Conservation (phyloP, 2,797 vertebrate species). For the Chromobotia macracanthus region DNA sequence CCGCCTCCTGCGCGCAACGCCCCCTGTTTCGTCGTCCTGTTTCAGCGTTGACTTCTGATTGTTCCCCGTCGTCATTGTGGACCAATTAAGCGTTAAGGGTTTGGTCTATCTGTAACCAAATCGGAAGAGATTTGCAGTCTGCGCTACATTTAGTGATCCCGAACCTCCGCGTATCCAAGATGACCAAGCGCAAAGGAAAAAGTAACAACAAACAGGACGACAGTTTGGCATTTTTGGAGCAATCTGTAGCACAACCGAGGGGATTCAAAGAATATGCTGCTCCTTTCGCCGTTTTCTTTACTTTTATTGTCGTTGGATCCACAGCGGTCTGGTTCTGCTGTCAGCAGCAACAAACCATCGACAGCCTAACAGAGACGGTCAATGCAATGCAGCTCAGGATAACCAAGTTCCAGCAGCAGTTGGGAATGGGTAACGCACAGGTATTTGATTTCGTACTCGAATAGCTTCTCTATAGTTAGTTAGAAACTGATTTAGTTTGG, state of each 20-base stretch:
- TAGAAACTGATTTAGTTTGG: not conserved
- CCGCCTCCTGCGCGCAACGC: slow-evolving; percentile 37
- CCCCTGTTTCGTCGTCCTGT: slow-evolving; percentile 34
- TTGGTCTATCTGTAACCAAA: not conserved
- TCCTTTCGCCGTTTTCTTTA: slow-evolving; percentile 53
- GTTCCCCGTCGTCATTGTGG: not conserved
- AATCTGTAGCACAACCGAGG: slow-evolving; percentile 25
- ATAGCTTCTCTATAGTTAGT: not conserved
- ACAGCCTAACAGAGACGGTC: slow-evolving; percentile 56
- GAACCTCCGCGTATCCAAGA: slow-evolving; percentile 33
- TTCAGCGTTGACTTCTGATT: slow-evolving; percentile 26
- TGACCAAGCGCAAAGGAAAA: slow-evolving; percentile 62
- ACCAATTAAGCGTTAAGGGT: not conserved
- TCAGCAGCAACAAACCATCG: slow-evolving; percentile 61
- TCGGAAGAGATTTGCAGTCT: not conserved
- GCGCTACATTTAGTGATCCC: not conserved
- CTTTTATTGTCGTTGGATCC: slow-evolving; percentile 53
- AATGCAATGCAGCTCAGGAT: slow-evolving; percentile 58
- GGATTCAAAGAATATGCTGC: slow-evolving; percentile 46
- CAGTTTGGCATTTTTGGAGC: slow-evolving; percentile 41
- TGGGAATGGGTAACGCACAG: slow-evolving; percentile 56
- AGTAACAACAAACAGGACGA: slow-evolving; percentile 57
- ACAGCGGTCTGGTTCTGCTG: slow-evolving; percentile 54
- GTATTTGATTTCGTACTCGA: slow-evolving; percentile 41
- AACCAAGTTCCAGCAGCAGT: slow-evolving; percentile 55